These are phyloP conservation scores for Proales similis DNA, from an alignment of 1,140 invertebrate species.

Conservation along the genomic window DNA sequence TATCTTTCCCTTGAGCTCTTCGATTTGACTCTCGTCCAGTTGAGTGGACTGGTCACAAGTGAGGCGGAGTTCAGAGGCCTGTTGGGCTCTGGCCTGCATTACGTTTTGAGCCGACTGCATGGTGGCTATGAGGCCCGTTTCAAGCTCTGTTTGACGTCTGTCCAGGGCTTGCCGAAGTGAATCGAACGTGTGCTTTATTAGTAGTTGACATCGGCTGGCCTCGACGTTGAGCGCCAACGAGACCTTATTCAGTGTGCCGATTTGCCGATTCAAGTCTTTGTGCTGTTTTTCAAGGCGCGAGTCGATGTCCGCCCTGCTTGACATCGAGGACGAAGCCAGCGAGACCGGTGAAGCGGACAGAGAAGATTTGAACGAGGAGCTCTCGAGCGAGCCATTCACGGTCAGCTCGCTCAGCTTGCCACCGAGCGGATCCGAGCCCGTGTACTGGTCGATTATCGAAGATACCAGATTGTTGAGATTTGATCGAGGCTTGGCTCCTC, in stretches of 20 bases:
- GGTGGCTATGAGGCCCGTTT: not conserved
- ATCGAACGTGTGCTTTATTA: constrained; percentile 4
- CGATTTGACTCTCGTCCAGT: not conserved
- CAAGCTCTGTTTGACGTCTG: not conserved
- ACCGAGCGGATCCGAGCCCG: not conserved
- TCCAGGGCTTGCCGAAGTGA: not conserved
- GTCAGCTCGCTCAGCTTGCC: not conserved
- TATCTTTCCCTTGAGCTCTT: constrained; percentile 12
- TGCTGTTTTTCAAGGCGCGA: not conserved
- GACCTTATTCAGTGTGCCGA: not conserved
- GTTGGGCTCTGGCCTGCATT: not conserved
- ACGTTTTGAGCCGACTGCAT: not conserved
- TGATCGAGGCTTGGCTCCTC: not conserved
- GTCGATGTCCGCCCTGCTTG: not conserved
- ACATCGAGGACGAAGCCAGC: not conserved
- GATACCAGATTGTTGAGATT: constrained; percentile 31
- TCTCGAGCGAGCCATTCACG: not conserved
- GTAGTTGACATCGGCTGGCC: not conserved
- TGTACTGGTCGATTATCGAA: constrained; percentile 30
- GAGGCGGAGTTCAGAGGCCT: constrained; percentile 1
- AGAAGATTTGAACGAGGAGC: not conserved
- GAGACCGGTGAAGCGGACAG: constrained; percentile 20
- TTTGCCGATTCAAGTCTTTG: constrained; percentile 30
- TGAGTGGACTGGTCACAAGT: constrained; percentile 1
- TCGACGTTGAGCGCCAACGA: not conserved